Conservation (phyloP, 2,113 vertebrate genomes). For the Urocolius indicus region DNA sequence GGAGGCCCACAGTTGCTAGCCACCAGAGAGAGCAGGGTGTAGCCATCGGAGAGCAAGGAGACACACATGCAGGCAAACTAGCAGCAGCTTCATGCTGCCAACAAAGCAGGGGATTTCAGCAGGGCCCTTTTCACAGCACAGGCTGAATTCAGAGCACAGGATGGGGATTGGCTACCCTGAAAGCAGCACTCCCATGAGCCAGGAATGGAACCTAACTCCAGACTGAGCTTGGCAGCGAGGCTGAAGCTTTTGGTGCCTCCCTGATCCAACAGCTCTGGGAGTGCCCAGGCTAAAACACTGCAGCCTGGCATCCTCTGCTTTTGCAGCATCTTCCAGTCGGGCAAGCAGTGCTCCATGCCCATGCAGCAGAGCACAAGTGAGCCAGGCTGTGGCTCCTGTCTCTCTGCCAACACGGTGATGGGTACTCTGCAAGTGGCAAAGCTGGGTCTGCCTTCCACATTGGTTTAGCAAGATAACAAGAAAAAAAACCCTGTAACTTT, state of each 20-base stretch:
- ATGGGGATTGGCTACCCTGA: accelerated
- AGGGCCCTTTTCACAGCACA: neutral
- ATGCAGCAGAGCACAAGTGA: accelerated
- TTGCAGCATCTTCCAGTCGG: neutral
- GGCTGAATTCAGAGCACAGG: neutral
- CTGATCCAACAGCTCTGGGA: neutral
- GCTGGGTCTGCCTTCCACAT: neutral
- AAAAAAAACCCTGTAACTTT: neutral
- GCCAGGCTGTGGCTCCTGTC: neutral
- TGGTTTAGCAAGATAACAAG: neutral
- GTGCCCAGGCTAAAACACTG: neutral
- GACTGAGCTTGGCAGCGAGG: neutral
- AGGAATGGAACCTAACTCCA: neutral
- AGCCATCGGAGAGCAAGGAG: neutral
- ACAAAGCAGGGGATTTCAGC: accelerated
- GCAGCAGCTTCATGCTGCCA: neutral
- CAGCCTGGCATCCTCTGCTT: neutral
- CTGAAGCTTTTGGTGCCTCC: neutral
- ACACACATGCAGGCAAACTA: accelerated
- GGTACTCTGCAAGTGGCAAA: neutral
- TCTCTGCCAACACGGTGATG: accelerated
- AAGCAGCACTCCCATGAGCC: neutral
- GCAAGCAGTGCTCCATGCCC: neutral
- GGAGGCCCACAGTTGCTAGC: neutral
- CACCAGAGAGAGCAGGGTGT: neutral